phyloP scores from a whole-genome alignment of 2,888 invertebrate species.

The Podotricha telesiphe region DNA sequence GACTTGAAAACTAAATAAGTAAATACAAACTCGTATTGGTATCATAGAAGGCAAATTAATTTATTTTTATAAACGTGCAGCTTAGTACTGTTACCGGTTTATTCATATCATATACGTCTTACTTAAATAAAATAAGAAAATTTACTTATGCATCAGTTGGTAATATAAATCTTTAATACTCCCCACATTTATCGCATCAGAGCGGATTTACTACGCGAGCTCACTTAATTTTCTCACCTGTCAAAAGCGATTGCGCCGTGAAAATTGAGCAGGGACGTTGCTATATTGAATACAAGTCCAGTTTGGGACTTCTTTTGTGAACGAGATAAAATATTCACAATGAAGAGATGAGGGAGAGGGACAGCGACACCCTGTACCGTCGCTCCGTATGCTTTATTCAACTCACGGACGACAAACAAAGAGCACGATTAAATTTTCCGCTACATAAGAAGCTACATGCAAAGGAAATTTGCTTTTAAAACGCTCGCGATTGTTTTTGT shows the following conservation, averaged over 20 bases:
- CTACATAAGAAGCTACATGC: constrained; percentile 71
- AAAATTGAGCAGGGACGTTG: constrained; percentile 59
- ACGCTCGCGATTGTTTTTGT: constrained; percentile 48
- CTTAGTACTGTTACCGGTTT: not conserved
- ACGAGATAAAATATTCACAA: constrained; percentile 53
- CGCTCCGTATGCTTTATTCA: constrained; percentile 71
- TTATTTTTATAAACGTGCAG: not conserved
- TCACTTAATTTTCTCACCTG: constrained; percentile 55
- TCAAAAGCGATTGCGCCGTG: constrained; percentile 59
- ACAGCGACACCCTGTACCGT: constrained; percentile 46
- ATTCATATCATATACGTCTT: too few species aligned
- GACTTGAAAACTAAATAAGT: too few species aligned
- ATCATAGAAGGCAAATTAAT: too few species aligned
- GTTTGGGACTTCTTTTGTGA: constrained; percentile 56
- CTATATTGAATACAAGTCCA: constrained; percentile 59
- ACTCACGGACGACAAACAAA: constrained; percentile 72
- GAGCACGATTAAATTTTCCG: constrained; percentile 77
- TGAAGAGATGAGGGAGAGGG: constrained; percentile 52
- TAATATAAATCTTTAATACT: constrained; percentile 39
- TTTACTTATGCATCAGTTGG: constrained; percentile 10
- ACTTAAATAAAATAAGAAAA: constrained; percentile 3
- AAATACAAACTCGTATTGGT: too few species aligned
- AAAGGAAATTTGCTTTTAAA: constrained; percentile 58
- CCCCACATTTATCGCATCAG: constrained; percentile 42
- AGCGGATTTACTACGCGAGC: constrained; percentile 38